Conservation (phyloP, 1,140 invertebrate genomes). For the Lycorma delicatula region DNA sequence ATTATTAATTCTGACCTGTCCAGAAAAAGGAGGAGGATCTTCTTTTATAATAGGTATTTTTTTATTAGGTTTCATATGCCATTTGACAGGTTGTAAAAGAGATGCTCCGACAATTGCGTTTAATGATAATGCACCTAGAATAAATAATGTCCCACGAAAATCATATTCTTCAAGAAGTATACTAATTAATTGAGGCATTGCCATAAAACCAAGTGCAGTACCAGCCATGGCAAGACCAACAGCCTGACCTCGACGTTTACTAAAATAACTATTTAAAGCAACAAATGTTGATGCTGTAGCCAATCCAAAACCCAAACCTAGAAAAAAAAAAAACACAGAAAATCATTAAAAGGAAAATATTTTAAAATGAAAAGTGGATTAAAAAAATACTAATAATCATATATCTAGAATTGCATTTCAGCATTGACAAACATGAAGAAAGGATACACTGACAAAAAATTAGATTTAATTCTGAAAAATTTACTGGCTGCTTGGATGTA, state of each 20-base stretch:
- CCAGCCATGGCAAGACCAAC: constrained; percentile 66
- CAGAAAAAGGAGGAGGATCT: constrained; percentile 10
- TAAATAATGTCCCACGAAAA: constrained; percentile 50
- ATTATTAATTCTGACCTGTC: too few relatives aligned
- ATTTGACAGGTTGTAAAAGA: constrained; percentile 54
- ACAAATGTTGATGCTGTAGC: constrained; percentile 53
- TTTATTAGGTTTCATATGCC: constrained; percentile 43
- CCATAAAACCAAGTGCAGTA: constrained; percentile 61
- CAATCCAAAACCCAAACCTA: constrained; percentile 56
- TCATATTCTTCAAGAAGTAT: constrained; percentile 42
- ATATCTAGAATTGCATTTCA: too few relatives aligned
- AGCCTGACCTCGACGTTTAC: constrained; percentile 61
- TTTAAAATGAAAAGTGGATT: too few relatives aligned
- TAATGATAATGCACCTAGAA: constrained; percentile 50
- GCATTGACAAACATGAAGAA: too few relatives aligned
- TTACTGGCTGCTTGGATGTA: too few relatives aligned
- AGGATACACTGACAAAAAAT: too few relatives aligned
- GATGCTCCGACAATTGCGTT: constrained; percentile 52
- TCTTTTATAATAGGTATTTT: neutral
- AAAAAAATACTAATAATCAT: neutral
- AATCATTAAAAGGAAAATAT: neutral
- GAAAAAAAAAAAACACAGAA: constrained; percentile 26
- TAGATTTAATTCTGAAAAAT: too few relatives aligned
- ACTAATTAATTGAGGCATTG: constrained; percentile 55
- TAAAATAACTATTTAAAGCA: constrained; percentile 48